Conservation (phyloP, 2,113 vertebrate species). For the Apteryx mantelli region DNA sequence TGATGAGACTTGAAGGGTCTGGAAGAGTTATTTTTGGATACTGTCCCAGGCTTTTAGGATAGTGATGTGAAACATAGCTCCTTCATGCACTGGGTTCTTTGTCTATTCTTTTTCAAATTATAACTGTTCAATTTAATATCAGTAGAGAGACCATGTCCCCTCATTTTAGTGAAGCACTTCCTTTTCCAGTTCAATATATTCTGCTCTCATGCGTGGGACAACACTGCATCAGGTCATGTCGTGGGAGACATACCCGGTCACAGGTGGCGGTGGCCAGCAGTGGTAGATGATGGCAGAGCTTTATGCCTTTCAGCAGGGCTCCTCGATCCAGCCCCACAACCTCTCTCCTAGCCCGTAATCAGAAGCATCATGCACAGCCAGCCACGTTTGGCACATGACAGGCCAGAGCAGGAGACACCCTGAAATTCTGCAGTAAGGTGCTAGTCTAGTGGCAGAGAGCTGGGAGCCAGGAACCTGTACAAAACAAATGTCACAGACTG, state of each 20-base stretch:
- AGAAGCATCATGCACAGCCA: not conserved
- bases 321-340: not conserved
- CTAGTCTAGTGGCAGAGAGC: not conserved
- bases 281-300: not conserved
- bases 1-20: not conserved
- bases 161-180: not conserved
- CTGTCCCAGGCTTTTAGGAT: not conserved
- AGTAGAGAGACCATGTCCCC: not conserved
- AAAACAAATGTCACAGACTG: not conserved
- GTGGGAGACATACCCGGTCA: not conserved
- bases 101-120: not conserved
- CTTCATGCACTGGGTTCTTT: not conserved
- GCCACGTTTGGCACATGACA: fast-evolving
- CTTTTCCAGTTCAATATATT: not conserved
- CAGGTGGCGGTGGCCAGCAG: not conserved
- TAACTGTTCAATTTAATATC: not conserved
- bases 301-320: not conserved
- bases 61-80: not conserved
- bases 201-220: not conserved
- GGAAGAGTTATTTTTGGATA: slow-evolving; percentile 23
- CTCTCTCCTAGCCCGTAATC: not conserved
- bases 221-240: fast-evolving
- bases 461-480: not conserved
- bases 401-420: not conserved
- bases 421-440: not conserved